Evolutionary conservation across 1,140 invertebrate species (phyloP), one percentile per base, ranked within the genome.

Genomic region (Musca domestica): DNA sequence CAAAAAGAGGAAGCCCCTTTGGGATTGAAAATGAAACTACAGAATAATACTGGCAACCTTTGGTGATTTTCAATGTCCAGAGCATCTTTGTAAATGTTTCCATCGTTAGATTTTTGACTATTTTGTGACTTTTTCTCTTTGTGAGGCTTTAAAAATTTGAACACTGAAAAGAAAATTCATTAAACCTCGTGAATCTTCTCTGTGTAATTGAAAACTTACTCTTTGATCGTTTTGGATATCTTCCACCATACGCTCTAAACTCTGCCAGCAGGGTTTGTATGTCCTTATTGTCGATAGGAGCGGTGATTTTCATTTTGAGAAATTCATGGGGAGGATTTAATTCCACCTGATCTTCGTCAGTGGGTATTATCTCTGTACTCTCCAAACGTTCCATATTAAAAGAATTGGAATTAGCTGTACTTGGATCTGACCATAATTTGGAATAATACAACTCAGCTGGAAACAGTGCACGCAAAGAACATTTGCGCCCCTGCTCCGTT

Each of bases 41-140:
- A 98, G 78, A 98, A 95, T 27, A 98, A 83, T 27, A 98, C 90
- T 6, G 93, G 88, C 9, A 99, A 82, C 47, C 89, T 83, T 84
- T 99, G 96, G 83, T 98, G 96, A 81, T 91, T 91, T 54, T 86
- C 86, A 0, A 92, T 91, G 78, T 95, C 91, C 1, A 98, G 83
- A 22, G 94, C 93, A 82, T 98, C 96, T 9, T 87, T 75, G 54
- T 71, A 74, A 17, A 75, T 64, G 49, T 72, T 66, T 58, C 78
- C 74, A 5, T 77, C 76, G 46, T 71, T 74, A 0, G 74, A 71
- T 48, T 78, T 80, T 22, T 80, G 78, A 1, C 75, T 70, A 5
- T 71, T 70, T 63, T 81, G 75, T 10, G 70, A 70, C 34, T 61
- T 61, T 17, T 34, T 19, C 0, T 67, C 19, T 5, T 75, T 72